Percentiles rank a stretch among this genome's conserved stretches.
Evolutionary conservation across 2,888 invertebrate genomes (phyloP).

Genomic region (Coremacera marginata): DNA sequence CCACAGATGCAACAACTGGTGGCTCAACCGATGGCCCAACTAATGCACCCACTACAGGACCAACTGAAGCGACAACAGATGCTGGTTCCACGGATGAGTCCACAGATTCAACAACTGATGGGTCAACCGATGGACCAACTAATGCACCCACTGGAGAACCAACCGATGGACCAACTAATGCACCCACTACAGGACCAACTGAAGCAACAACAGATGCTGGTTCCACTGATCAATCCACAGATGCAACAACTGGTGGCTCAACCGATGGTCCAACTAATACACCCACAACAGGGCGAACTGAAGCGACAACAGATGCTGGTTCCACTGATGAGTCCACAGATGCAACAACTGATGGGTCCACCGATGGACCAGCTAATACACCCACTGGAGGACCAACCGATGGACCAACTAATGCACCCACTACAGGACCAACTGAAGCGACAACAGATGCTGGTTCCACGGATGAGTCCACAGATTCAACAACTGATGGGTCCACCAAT

Average conservation of each 20-base stretch:
- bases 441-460: neutral
- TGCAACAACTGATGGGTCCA: neutral
- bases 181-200: neutral
- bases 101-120: neutral
- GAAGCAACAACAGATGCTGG: neutral
- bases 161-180: neutral
- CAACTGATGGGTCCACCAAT: neutral
- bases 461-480: neutral
- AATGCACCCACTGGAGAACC: too few species aligned
- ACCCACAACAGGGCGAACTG: neutral
- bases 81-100: neutral
- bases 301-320: neutral
- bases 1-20: neutral
- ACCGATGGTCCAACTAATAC: neutral
- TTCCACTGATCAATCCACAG: neutral
- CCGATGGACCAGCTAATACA: too few species aligned
- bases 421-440: neutral
- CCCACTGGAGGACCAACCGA: neutral
- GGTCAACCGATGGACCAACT: too few species aligned
- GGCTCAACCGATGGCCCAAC: neutral
- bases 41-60: neutral
- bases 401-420: neutral
- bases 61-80: neutral
- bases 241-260: neutral
- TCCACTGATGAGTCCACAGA: neutral